Percentiles rank a stretch among this genome's conserved stretches.
phyloP scores from a whole-genome alignment of 2,888 invertebrate species.

The Baccha elongata region DNA sequence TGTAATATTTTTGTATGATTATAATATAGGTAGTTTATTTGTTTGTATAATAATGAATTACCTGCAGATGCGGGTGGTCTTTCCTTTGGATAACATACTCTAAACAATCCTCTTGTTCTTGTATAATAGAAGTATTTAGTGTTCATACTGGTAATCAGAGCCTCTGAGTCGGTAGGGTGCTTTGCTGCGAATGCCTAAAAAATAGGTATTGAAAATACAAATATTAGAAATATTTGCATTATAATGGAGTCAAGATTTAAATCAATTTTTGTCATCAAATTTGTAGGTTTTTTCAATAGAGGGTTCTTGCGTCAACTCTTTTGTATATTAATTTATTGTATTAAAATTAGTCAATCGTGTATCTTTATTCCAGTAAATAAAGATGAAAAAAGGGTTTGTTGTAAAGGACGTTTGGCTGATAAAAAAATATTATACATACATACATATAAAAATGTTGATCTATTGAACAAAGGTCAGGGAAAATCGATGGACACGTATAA shows the following conservation, averaged over 20 bases:
- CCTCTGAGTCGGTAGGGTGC: constrained; percentile 86
- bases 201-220: background rate
- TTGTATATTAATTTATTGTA: no score
- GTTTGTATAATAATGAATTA: constrained; percentile 81
- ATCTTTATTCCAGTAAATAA: no score
- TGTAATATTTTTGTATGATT: constrained; percentile 80
- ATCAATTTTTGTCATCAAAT: no score
- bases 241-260: background rate
- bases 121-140: constrained; percentile 94
- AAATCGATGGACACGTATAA: no score
- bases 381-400: no score
- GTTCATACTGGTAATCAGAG: constrained; percentile 90
- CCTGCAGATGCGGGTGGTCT: constrained; percentile 89
- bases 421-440: no score
- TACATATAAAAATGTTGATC: no score
- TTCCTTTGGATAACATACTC: constrained; percentile 96
- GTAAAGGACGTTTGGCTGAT: no score
- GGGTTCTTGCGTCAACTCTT: constrained; percentile 10
- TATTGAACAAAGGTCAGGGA: no score
- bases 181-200: constrained; percentile 88
- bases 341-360: no score
- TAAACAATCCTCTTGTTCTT: constrained; percentile 95
- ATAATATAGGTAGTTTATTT: background rate
- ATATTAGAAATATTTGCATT: background rate
- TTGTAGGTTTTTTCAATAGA: background rate